phyloP scores from a whole-genome alignment of 2,888 invertebrate species.

The Pollenia amentaria region DNA sequence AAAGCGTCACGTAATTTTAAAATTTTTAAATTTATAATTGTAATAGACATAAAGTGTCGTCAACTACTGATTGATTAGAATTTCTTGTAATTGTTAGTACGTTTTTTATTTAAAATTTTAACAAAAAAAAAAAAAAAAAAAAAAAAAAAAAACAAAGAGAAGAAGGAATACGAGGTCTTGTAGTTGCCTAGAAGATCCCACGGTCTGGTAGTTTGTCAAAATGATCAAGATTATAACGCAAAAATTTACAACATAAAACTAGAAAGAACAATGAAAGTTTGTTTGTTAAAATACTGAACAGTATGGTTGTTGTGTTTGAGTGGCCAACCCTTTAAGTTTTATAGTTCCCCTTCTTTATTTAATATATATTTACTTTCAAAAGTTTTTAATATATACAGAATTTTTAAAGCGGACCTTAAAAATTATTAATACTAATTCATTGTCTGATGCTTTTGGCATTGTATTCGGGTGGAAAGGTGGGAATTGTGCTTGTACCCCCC shows the following conservation, averaged over 20 bases:
- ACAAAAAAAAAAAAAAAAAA: constrained; percentile 38
- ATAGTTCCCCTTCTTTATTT: too few relatives aligned
- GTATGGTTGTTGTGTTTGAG: constrained; percentile 18
- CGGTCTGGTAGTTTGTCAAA: constrained; percentile 68
- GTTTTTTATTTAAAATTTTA: constrained; percentile 35
- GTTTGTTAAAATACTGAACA: constrained; percentile 47
- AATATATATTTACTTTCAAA: too few relatives aligned
- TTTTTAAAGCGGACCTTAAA: too few relatives aligned
- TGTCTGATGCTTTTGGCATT: too few relatives aligned
- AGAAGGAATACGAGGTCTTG: constrained; percentile 53
- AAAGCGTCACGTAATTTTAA: background rate
- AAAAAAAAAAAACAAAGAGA: background rate
- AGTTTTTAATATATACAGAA: too few relatives aligned
- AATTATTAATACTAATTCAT: too few relatives aligned
- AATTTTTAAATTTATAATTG: constrained; percentile 22
- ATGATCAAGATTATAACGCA: constrained; percentile 67
- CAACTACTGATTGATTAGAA: constrained; percentile 63
- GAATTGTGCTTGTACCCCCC: too few relatives aligned
- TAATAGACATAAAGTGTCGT: constrained; percentile 58
- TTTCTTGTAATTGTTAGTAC: constrained; percentile 50
- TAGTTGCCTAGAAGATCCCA: constrained; percentile 64
- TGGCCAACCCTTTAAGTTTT: background rate
- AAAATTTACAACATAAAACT: constrained; percentile 49
- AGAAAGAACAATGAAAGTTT: constrained; percentile 53
- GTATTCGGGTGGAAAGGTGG: too few relatives aligned